Evolutionary conservation across 1,140 invertebrate species (phyloP).

Genomic region (Coboldia fuscipes): DNA sequence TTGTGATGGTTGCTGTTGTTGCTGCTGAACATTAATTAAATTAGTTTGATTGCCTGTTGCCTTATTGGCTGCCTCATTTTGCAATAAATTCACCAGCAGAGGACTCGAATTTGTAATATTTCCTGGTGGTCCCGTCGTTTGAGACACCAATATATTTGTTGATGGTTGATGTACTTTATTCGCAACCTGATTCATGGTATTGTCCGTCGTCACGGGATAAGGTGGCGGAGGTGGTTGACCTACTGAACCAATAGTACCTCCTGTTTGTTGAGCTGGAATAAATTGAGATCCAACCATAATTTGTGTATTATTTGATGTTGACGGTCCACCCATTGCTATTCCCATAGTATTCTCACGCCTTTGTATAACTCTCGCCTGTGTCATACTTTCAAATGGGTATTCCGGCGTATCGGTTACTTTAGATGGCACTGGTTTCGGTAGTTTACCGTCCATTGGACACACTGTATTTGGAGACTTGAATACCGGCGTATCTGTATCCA

Average conservation of each 20-base stretch:
- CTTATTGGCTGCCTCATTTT: slow-evolving; percentile 46
- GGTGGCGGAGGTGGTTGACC: slow-evolving; percentile 22
- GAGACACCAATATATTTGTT: too few species aligned
- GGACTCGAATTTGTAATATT: slow-evolving; percentile 59
- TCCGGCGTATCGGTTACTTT: slow-evolving; percentile 24
- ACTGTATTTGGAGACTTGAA: slow-evolving; percentile 70
- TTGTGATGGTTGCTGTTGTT: slow-evolving; percentile 9
- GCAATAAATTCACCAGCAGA: slow-evolving; percentile 73
- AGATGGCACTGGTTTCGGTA: slow-evolving; percentile 27
- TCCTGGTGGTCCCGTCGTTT: too few species aligned
- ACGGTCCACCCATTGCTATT: slow-evolving; percentile 2
- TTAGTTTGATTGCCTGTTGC: background rate
- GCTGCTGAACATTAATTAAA: slow-evolving; percentile 6
- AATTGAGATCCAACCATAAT: slow-evolving; percentile 11
- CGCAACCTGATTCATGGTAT: slow-evolving; percentile 3
- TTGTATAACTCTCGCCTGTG: slow-evolving; percentile 45
- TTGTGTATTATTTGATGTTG: slow-evolving; percentile 4
- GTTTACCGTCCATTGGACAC: slow-evolving; percentile 52
- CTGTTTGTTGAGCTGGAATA: slow-evolving; percentile 7
- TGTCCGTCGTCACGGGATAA: slow-evolving; percentile 19
- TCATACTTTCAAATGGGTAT: slow-evolving; percentile 79
- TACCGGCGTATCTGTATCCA: slow-evolving; percentile 23
- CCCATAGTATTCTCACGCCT: slow-evolving; percentile 21
- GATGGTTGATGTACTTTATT: slow-evolving; percentile 9
- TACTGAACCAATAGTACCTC: background rate